Base-by-base conservation (phyloP, 2,888 invertebrate species). In the Aelia acuminata region DNA sequence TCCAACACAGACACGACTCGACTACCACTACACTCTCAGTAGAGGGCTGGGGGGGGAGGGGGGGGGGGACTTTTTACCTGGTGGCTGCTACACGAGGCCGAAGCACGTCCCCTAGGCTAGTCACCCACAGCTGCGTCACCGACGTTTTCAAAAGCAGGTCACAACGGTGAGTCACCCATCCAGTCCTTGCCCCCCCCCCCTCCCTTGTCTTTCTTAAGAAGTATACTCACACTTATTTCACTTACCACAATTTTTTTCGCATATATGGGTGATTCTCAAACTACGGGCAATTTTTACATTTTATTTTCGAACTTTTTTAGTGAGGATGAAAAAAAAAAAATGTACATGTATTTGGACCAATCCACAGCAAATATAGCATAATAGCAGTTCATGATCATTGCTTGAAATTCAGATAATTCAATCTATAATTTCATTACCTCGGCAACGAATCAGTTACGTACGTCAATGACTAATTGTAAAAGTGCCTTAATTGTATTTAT, bases 101-200 rank as follows among this genome's bases (percentile, higher is more conserved):
- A 31, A 5, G 63, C 31, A 63, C 63, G 63, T 63, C 43, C 80
- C n/a, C 3, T 11, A 80, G 80, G 80, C 80, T 43, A 80, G 15
- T 80, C n/a, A 80, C 39, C 39, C 80, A 80, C 22, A 39, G 39
- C 4, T 43, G 43, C 80, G 80, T 80, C 80, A 80, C 80, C n/a
- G 22, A n/a, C 39, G 43, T 11, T 43, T 80, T 80, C 80, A 43
- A 80, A 80, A 80, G 43, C 80, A n/a, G 80, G 80, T 80, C 80
- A 80, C 0, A 43, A 43, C n/a, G 20, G 22, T 80, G 80, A 80
- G 80, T 80, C 80, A 80, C 8, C 7, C 15, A 4, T 0, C 1
- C 18, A n/a, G 50, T 0, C n/a, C 22, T 53, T n/a, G 13, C 1
- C 8, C 20, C 39, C 7, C 18, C 43, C 20, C 39, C 43, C 10